Evolutionary conservation across 2,797 vertebrate species (phyloP), one percentile per base, ranked within the genome.

Genomic region (Steatocranus sp.): DNA sequence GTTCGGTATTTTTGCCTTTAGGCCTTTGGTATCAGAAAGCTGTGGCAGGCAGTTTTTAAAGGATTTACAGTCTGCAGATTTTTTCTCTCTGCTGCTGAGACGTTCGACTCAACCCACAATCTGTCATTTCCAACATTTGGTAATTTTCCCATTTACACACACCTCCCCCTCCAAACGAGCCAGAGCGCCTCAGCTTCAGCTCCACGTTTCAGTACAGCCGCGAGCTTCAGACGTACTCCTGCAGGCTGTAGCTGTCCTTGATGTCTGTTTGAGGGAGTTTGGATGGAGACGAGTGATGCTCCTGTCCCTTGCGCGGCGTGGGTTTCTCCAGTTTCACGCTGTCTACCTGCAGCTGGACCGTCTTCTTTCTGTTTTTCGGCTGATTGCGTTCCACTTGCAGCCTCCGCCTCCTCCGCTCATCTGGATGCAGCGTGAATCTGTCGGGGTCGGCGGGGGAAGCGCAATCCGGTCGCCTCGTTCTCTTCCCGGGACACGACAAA

Each of bases 401-500:
- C 50, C 90, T 88, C 46, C 30, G 80, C 20, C 82, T 85, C 66
- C 82, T 75, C 48, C 11, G 77, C 66, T 92, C 83, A 0, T 78
- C 50, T 1, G 43, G 32, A 20, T 17, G 3, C 63, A 11, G 27
- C 20, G 15, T 75, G 1, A 56, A 32, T 11, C 92, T 79, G 75
- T 88, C 85, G 0, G 86, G 76, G 4, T 93, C 92, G 25, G 80
- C 68, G 38, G 92, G 91, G 51, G 93, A 83, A 17, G 89, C 58
- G 12, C 83, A 79, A 78, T 96, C 94, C 75, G 94, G 91, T 4
- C 89, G 84, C 34, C 93, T 90, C 1, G 94, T 89, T 53, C 94
- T 90, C 75, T 87, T 95, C 80, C 94, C 96, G 3, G 96, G 93
- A 82, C 97, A 97, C 1, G 98, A 98, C 85, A 96, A 80, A 75